Conservation (phyloP, 2,113 vertebrate genomes). For the Brachypodius melanocephalos region DNA sequence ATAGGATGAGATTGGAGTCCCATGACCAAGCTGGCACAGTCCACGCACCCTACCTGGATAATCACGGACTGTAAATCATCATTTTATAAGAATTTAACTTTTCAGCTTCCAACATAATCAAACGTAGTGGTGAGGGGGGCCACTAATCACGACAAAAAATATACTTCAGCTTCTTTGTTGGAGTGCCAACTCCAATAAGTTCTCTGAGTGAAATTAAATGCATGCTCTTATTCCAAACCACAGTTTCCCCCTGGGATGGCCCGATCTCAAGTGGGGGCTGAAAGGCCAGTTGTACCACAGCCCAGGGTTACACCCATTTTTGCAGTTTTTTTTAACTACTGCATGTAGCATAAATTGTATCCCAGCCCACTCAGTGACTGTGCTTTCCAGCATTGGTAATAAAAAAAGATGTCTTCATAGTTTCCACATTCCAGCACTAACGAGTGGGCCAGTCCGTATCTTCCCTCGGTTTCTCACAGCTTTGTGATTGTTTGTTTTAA, state of each 20-base stretch:
- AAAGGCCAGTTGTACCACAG: constrained; percentile 79
- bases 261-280: constrained; percentile 77
- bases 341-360: constrained; percentile 63
- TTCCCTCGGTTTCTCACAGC: constrained; percentile 75
- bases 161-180: constrained; percentile 79
- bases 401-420: constrained; percentile 76
- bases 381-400: constrained; percentile 69
- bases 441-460: constrained; percentile 66
- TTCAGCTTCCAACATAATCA: constrained; percentile 80
- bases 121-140: constrained; percentile 71
- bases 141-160: constrained; percentile 82
- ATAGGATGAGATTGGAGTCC: constrained; percentile 58
- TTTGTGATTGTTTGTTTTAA: constrained; percentile 75
- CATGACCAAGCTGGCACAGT: constrained; percentile 65
- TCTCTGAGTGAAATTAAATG: constrained; percentile 81
- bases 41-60: constrained; percentile 73
- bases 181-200: constrained; percentile 82
- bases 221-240: constrained; percentile 80
- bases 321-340: constrained; percentile 70
- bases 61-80: constrained; percentile 75
- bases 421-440: constrained; percentile 75
- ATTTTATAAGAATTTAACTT: constrained; percentile 78
- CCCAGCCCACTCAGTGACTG: constrained; percentile 61
- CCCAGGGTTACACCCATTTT: constrained; percentile 80
- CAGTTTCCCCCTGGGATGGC: constrained; percentile 78